A percentile compares a stretch with the other conserved stretches of the same genome.
phyloP scores from a whole-genome alignment of 2,797 vertebrate species.

The Coracias cyanogaster region DNA sequence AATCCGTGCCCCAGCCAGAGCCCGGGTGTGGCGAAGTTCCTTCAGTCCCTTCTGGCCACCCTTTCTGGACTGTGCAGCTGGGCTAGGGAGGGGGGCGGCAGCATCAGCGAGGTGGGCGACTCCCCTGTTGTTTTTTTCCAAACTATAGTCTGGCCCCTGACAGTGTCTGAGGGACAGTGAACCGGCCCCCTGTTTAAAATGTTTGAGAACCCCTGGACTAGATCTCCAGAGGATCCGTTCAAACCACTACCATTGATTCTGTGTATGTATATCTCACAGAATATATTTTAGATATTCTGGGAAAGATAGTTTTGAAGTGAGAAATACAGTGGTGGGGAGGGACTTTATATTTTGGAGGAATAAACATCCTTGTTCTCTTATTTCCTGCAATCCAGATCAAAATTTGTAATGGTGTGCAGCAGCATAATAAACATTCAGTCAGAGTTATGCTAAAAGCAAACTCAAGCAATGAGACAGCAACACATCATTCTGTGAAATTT shows the following conservation, averaged over 20 bases:
- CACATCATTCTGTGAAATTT: neutral
- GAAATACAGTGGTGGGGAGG: neutral
- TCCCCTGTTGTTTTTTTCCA: no score
- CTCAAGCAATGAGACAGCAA: neutral
- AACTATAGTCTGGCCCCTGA: no score
- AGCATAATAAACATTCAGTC: neutral
- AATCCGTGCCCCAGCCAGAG: no score
- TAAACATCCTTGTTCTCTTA: neutral
- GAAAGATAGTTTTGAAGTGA: neutral
- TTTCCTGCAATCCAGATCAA: neutral
- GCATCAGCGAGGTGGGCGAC: no score
- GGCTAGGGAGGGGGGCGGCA: no score
- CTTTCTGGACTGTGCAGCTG: no score
- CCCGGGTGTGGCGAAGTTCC: no score
- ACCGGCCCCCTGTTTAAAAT: no score
- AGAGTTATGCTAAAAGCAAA: neutral
- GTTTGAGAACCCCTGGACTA: no score
- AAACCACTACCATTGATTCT: neutral
- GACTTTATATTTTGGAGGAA: neutral
- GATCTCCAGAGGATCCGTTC: neutral
- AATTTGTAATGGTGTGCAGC: neutral
- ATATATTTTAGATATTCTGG: neutral
- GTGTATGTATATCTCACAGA: neutral
- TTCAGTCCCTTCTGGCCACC: no score
- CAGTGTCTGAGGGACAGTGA: no score